Base-by-base conservation (phyloP, 2,888 invertebrate genomes). In the Fragum fragum region DNA sequence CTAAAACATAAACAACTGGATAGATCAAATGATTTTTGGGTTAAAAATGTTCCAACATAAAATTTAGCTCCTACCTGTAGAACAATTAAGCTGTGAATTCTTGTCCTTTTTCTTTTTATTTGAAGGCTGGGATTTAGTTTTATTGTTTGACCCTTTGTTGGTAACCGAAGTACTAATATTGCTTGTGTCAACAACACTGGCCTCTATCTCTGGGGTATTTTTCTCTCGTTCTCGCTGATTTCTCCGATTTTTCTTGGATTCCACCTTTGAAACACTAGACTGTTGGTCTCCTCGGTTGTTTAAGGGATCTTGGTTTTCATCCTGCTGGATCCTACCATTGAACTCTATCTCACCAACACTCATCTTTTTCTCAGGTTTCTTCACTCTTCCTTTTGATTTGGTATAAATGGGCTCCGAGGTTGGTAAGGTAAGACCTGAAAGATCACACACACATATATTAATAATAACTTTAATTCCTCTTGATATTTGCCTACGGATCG, bases 161-260 rank as follows among this genome's bases (percentile, higher is more conserved):
- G 61, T 39, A 28, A 23, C 61, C 18, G 66, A 66, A 7, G 73
- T 59, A n/a, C 42, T 42, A 16, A 26, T 66, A 66, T 42, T 66
- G 66, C 66, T 42, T 68, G 71, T 69, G 52, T 73, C 55, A 32
- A 68, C 61, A 28, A 55, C 74, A 18, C 47, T n/a, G 52, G 36
- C 39, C 6, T 76, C 75, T 59, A 39, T 21, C 39, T 68, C 55
- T 29, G 32, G 42, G 1, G 66, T 23, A 26, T 23, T 61, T 36
- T 66, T 66, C 39, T 87, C 88, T 21, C 81, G 76, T 39, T 88
- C 86, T 63, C 83, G 76, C 26, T 82, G 81, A 75, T 90, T 90
- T 36, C 78, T 80, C 76, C 83, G 86, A 42, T 89, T 90, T 76
- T 89, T 90, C 77, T 86, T 86, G 16, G 87, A 87, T 75, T 89